These are phyloP conservation scores for Cheilinus undulatus DNA, from an alignment of 2,113 vertebrate genomes.

Conservation along the genomic window DNA sequence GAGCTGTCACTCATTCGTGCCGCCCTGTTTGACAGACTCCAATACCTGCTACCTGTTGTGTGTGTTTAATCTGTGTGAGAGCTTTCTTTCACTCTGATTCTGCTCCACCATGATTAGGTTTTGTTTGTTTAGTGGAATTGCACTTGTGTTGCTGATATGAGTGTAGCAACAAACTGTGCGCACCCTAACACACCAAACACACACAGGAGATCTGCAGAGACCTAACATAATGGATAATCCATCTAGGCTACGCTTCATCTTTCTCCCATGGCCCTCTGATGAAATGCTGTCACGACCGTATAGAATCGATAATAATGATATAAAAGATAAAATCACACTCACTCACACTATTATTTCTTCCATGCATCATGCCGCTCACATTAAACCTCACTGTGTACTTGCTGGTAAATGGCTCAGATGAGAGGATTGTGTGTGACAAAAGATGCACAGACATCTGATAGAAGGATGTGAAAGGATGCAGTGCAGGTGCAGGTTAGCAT, in stretches of 20 bases:
- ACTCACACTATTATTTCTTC: background rate
- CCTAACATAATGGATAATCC: slow-evolving; percentile 28
- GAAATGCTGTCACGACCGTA: slow-evolving; percentile 40
- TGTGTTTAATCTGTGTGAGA: slow-evolving; percentile 10
- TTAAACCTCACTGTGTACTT: background rate
- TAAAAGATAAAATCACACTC: slow-evolving; percentile 21
- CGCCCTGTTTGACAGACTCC: slow-evolving; percentile 10
- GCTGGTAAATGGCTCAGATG: slow-evolving; percentile 1
- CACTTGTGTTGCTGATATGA: slow-evolving; percentile 23
- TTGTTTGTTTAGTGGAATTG: slow-evolving; percentile 54
- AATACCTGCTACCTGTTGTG: slow-evolving; percentile 22
- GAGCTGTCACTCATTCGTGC: slow-evolving; percentile 55
- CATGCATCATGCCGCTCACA: slow-evolving; percentile 13
- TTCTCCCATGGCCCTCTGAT: slow-evolving; percentile 34
- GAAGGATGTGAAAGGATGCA: no score
- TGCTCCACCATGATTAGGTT: slow-evolving; percentile 29
- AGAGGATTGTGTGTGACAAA: slow-evolving; percentile 10
- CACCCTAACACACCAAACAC: background rate
- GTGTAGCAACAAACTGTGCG: background rate
- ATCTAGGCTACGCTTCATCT: background rate
- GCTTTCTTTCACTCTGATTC: background rate
- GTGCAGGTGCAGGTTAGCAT: no score
- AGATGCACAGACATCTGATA: background rate
- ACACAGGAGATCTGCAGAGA: slow-evolving; percentile 16
- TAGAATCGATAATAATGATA: slow-evolving; percentile 47